Evolutionary conservation across 2,888 invertebrate genomes (phyloP).

Genomic region (Dynastes maya): DNA sequence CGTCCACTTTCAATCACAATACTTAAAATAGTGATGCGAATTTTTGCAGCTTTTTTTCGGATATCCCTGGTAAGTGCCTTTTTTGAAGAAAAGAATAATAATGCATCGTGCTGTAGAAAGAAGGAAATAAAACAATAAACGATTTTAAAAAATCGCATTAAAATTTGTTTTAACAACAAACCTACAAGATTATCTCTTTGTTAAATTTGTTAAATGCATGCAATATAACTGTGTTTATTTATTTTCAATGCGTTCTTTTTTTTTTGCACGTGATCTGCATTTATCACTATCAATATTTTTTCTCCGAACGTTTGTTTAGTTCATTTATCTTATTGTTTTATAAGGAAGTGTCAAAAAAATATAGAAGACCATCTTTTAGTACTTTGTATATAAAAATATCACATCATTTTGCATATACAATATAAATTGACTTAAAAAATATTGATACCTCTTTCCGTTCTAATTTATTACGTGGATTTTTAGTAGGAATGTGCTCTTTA

Average conservation of each 20-base stretch:
- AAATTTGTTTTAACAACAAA: conserved; percentile 56
- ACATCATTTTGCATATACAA: conserved; percentile 42
- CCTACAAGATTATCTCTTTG: conserved; percentile 59
- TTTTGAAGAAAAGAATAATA: not conserved
- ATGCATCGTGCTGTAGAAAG: conserved; percentile 17
- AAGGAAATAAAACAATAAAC: conserved; percentile 47
- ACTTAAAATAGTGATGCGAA: conserved; percentile 23
- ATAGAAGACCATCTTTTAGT: conserved; percentile 35
- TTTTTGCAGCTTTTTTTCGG: not conserved
- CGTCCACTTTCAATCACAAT: conserved; percentile 11
- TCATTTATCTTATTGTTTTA: conserved; percentile 12
- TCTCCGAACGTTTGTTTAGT: not conserved
- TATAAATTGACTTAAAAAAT: conserved; percentile 46
- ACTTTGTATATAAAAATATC: conserved; percentile 50
- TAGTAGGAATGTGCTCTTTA: conserved; percentile 25
- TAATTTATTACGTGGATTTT: conserved; percentile 26
- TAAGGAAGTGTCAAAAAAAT: conserved; percentile 47
- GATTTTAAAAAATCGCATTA: conserved; percentile 56
- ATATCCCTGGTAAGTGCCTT: conserved; percentile 1
- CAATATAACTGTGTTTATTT: conserved; percentile 59
- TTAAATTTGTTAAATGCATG: conserved; percentile 66
- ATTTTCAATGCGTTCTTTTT: conserved; percentile 27
- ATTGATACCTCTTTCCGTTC: conserved; percentile 14
- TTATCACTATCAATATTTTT: conserved; percentile 25
- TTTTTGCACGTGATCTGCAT: conserved; percentile 18